Base-by-base conservation (phyloP, 2,888 invertebrate species). In the Cetonia aurata region DNA sequence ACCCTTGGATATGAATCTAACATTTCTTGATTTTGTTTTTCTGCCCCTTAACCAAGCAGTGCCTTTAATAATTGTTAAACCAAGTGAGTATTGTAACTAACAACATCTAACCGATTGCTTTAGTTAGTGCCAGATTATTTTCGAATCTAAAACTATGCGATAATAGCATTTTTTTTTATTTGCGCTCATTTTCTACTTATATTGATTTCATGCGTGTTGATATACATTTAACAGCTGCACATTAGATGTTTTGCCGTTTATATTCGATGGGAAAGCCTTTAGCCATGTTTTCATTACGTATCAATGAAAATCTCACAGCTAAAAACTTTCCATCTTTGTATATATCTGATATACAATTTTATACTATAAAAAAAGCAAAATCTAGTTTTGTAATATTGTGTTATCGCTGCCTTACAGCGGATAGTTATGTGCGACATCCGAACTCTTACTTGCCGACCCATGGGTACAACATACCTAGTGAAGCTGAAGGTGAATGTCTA, bases 381-480 rank as follows among this genome's bases (percentile, higher is more conserved):
- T 3, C 8, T 37, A 37, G 6, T 37, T 37, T 37, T 10, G 37
- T 8, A 6, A 37, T 37, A 37, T 10, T 37, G 37, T 37, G 6
- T 37, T 37, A 10, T 37, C 1, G 8, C 37, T 33, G 8, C 15
- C 72, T 75, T 74, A 44, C 74, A 83, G 83, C 82, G 72, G 90
- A 92, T 79, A 90, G 91, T 80, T 94, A 94, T 85, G 87, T 93
- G 80, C 89, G 93, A 79, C 94, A 95, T 87, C 94, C 93, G 71
- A 93, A 95, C 85, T 90, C 92, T 78, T 95, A 95, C 86, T 88
- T 95, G 80, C 93, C 93, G 67, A 86, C 87, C 73, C 85, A 85
- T 77, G 83, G 82, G 66, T 90, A 91, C 83, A 91, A 90, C 80
- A 90, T 90, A 78, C 90, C 89, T 79, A 90, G 89, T 79, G 90